Base-by-base conservation (phyloP, 2,113 vertebrate genomes). In the Lagopus muta region DNA sequence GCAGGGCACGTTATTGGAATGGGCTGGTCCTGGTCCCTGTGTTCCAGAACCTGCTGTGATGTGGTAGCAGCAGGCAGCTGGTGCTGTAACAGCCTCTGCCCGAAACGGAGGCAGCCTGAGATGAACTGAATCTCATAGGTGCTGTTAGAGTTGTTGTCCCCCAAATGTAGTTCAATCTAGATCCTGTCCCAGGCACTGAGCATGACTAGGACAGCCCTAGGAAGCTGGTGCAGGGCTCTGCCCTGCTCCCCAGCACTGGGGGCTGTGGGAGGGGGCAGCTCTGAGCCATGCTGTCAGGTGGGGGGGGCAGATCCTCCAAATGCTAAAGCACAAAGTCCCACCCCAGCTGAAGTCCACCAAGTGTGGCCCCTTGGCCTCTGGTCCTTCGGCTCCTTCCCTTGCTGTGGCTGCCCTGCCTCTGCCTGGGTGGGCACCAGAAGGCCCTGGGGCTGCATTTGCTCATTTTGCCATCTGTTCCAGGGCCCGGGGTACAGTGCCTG, bases 311-410 rank as follows among this genome's bases (percentile, higher is more conserved):
- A 47, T 81, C 76, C 84, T 89, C 86, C 57, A 57, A 36, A 73
- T 25, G 34, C 40, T 14, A 60, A 93, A 96, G 96, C 96, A 96
- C 96, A 96, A 93, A 22, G 38, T 86, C 28, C 42, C 42, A 55
- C 28, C 13, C 0, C 10, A 47, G 45, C 76, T 21, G 15, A 45
- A 57, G 15, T 22, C 13, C 3, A 17, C 36, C 11, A 57, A 43
- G 24, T 15, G 36, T 30, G 20, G 19, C 6, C 70, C 15, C 28
- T 34, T 55, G 65, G 79, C 0, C 60, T 67, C 8, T 18, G 58
- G 4, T 15, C 30, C 36, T 45, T 80, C 82, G 34, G 62, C 12
- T 38, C n/a, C 47, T 70, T 34, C 25, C 15, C 17, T 70, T 48
- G n/a, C 66, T 12, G 45, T 45, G 43, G 65, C 65, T 45, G 40